phyloP scores from a whole-genome alignment of 1,140 invertebrate species.

The Microvelia longipes region DNA sequence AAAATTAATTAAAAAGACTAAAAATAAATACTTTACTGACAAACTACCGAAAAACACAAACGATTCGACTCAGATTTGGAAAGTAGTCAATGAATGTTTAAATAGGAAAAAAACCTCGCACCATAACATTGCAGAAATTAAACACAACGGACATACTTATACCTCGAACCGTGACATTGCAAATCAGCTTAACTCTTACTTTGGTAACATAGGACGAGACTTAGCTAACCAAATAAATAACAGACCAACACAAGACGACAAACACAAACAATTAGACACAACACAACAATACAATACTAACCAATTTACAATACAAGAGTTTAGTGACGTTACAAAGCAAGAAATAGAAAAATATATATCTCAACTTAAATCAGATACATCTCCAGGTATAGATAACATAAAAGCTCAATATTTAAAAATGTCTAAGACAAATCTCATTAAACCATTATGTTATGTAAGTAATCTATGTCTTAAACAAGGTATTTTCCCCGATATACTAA shows the following conservation, averaged over 20 bases:
- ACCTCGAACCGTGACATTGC: not conserved
- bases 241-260: not conserved
- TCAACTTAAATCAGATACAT: no score
- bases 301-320: no score
- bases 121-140: not conserved
- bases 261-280: not conserved
- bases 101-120: not conserved
- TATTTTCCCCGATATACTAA: not conserved
- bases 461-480: not conserved
- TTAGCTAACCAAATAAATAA: not conserved
- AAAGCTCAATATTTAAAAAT: not conserved
- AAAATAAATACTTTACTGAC: not conserved
- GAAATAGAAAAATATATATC: no score
- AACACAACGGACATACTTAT: not conserved
- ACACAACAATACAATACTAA: no score
- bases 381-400: not conserved
- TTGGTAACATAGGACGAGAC: not conserved
- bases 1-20: not conserved
- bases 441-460: not conserved
- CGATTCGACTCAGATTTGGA: not conserved
- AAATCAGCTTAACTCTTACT: not conserved
- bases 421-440: not conserved
- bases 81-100: not conserved
- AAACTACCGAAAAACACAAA: not conserved
- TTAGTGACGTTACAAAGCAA: no score